Evolutionary conservation across 2,113 vertebrate genomes (phyloP).

Genomic region (Cryptomyrus ogoouensis): DNA sequence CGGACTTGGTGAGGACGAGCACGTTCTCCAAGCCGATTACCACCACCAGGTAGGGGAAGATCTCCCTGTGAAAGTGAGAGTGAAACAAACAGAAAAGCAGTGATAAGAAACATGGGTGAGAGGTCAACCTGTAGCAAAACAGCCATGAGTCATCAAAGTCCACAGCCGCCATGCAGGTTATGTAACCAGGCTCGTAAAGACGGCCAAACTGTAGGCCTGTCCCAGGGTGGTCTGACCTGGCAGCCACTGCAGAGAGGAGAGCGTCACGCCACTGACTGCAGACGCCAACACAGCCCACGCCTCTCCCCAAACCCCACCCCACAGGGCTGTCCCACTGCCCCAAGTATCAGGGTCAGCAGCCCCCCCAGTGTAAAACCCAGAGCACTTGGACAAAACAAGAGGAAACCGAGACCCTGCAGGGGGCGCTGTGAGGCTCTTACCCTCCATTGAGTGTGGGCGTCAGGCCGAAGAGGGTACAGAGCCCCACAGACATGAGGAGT

Average conservation of each 20-base stretch:
- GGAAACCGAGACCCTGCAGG: neutral
- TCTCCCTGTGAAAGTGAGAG: slow-evolving; percentile 68
- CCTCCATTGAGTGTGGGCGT: slow-evolving; percentile 96
- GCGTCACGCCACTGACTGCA: neutral
- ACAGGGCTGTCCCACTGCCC: neutral
- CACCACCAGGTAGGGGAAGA: slow-evolving; percentile 94
- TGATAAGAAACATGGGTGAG: neutral
- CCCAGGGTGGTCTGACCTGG: neutral
- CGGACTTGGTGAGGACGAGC: slow-evolving; percentile 92
- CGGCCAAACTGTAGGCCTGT: neutral
- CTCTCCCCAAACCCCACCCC: neutral
- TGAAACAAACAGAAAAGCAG: slow-evolving; percentile 1
- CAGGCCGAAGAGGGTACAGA: slow-evolving; percentile 92
- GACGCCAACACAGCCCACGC: neutral
- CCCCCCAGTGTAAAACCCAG: neutral
- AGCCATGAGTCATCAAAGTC: neutral
- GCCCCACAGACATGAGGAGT: slow-evolving; percentile 93
- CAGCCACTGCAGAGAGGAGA: neutral
- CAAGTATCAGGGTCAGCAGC: neutral
- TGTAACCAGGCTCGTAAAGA: neutral
- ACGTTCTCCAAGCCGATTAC: slow-evolving; percentile 96
- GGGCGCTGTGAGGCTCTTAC: slow-evolving; percentile 49
- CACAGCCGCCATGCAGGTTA: neutral
- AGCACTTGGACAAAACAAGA: neutral
- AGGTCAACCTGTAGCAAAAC: neutral